A percentile compares a stretch with the other conserved stretches of the same genome.
Conservation (phyloP, 35 echinoderm and acorn worm species). For the Apostichopus californicus region DNA sequence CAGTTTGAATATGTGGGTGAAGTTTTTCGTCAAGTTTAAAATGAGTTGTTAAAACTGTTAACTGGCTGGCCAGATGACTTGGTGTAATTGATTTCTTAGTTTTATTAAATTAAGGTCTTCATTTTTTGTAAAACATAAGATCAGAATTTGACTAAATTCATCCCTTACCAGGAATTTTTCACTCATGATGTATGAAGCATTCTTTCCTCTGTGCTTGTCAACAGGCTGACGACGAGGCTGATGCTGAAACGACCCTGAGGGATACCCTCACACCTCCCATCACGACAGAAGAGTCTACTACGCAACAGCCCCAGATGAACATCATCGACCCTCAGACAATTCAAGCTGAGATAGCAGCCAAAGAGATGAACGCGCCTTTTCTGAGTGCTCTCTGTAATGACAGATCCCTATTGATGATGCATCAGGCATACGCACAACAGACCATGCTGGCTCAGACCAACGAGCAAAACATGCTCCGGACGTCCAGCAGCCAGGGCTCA, state of each 20-base stretch:
- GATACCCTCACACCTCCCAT: neutral
- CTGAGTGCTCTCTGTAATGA: slow-evolving; percentile 95
- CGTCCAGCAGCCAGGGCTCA: slow-evolving; percentile 75
- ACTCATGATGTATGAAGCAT: too few species aligned
- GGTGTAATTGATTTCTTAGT: too few species aligned
- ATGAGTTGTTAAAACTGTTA: too few species aligned
- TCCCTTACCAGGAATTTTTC: too few species aligned
- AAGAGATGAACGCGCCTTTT: slow-evolving; percentile 82
- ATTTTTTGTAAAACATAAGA: too few species aligned
- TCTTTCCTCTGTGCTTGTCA: slow-evolving; percentile 28
- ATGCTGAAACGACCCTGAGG: neutral
- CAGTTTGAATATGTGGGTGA: too few species aligned
- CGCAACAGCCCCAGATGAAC: neutral
- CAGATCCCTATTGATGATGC: slow-evolving; percentile 80
- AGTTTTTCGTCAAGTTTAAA: too few species aligned
- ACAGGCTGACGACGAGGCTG: slow-evolving; percentile 65
- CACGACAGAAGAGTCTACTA: neutral
- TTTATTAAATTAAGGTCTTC: too few species aligned
- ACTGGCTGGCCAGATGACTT: too few species aligned
- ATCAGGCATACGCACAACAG: slow-evolving; percentile 54
- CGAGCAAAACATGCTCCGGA: slow-evolving; percentile 55
- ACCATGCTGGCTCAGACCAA: slow-evolving; percentile 4
- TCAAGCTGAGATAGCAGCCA: slow-evolving; percentile 80
- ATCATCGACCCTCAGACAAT: slow-evolving; percentile 82
- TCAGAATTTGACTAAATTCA: too few species aligned